phyloP scores from a whole-genome alignment of 2,113 vertebrate species.

The Setophaga kirtlandii region DNA sequence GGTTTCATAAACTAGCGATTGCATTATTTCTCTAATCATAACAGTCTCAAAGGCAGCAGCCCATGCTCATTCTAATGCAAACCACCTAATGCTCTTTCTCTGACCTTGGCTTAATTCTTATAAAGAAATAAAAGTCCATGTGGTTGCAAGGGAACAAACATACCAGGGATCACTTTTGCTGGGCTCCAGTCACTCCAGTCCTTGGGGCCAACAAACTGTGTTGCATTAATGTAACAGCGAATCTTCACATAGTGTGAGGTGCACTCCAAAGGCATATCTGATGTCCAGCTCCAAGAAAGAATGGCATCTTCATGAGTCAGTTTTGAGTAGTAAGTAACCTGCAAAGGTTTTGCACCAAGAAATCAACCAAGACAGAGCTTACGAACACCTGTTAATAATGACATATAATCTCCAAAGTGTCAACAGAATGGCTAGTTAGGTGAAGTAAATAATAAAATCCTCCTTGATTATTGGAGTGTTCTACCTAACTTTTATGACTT shows the following conservation, averaged over 20 bases:
- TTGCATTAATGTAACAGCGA: conserved; percentile 59
- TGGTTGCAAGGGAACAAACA: not conserved
- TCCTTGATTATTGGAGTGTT: not conserved
- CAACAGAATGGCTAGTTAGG: not conserved
- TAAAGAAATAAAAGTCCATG: not conserved
- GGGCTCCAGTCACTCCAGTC: conserved; percentile 77
- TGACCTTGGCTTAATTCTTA: not conserved
- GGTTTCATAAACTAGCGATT: not conserved
- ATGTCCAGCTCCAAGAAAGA: conserved; percentile 76
- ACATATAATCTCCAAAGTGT: not conserved
- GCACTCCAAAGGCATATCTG: conserved; percentile 77
- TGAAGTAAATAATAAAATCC: not conserved
- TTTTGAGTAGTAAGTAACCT: conserved; percentile 63
- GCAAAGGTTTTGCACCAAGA: not conserved
- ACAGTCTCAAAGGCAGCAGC: not conserved
- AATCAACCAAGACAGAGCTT: not conserved
- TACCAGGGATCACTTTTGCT: conserved; percentile 66
- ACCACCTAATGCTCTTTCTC: not conserved
- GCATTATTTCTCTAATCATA: not conserved
- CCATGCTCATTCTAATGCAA: no score
- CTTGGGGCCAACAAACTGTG: conserved; percentile 61
- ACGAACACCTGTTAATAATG: not conserved
- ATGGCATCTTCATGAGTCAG: conserved; percentile 30
- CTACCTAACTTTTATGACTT: not conserved
- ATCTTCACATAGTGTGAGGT: conserved; percentile 68